Percentiles rank a stretch among this genome's conserved stretches.
Conservation (phyloP, 2,797 vertebrate species). For the Rhinatrema bivittatum region DNA sequence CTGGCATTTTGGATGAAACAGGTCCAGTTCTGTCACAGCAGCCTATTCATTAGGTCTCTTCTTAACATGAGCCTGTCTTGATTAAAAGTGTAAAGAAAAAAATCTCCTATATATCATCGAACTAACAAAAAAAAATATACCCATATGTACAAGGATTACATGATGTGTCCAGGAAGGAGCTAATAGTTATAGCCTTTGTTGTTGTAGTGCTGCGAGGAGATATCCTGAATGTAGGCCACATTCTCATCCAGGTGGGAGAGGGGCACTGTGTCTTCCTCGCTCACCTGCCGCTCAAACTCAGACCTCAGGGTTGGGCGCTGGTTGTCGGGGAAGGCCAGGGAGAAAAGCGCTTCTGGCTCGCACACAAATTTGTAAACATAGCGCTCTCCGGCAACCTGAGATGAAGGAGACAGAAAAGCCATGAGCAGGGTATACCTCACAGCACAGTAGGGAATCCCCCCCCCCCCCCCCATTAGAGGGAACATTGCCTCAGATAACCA, state of each 20-base stretch:
- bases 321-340: conserved; percentile 88
- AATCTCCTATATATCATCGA: not conserved
- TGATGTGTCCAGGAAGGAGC: not conserved
- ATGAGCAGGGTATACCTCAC: too few species aligned
- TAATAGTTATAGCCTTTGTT: conserved; percentile 89
- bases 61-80: not conserved
- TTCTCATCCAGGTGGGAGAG: conserved; percentile 86
- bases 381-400: conserved; percentile 93
- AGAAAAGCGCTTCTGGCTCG: conserved; percentile 89
- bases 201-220: conserved; percentile 71
- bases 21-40: not conserved
- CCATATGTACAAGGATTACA: conserved; percentile 12
- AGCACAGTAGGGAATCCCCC: too few species aligned
- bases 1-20: too few species aligned
- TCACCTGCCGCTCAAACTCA: conserved; percentile 79
- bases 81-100: not conserved
- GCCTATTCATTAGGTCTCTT: accelerated
- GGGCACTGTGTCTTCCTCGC: conserved; percentile 91
- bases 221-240: conserved; percentile 64
- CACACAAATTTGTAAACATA: conserved; percentile 98
- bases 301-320: conserved; percentile 83
- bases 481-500: too few species aligned
- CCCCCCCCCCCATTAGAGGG: too few species aligned
- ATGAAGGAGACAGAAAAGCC: not conserved
- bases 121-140: not conserved